Evolutionary conservation across 2,888 invertebrate genomes (phyloP).

Genomic region (Cheilosia variabilis): DNA sequence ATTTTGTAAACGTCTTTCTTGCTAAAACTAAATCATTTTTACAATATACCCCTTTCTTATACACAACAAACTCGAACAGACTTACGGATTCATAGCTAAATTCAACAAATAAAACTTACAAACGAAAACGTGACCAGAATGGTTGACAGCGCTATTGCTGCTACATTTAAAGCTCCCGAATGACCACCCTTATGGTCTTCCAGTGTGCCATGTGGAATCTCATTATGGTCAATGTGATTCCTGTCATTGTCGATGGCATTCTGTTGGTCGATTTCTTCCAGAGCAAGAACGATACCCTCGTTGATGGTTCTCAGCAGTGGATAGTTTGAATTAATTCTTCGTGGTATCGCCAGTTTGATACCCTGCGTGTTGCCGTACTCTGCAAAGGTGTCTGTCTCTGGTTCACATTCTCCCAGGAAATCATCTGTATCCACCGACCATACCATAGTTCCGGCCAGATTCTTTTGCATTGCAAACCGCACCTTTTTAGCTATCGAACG

Average conservation of each 20-base stretch:
- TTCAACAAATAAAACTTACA: constrained; percentile 69
- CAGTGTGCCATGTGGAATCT: constrained; percentile 81
- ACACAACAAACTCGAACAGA: constrained; percentile 59
- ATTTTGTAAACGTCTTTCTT: constrained; percentile 48
- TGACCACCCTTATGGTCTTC: constrained; percentile 78
- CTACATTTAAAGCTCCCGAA: constrained; percentile 69
- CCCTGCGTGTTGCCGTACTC: constrained; percentile 82
- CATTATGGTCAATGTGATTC: constrained; percentile 82
- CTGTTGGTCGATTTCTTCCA: constrained; percentile 85
- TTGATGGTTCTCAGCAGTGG: constrained; percentile 90
- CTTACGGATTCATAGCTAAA: constrained; percentile 54
- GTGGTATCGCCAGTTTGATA: constrained; percentile 78
- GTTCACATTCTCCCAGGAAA: constrained; percentile 88
- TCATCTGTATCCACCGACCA: constrained; percentile 97
- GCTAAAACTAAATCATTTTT: constrained; percentile 68
- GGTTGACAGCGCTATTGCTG: constrained; percentile 52
- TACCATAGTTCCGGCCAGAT: constrained; percentile 92
- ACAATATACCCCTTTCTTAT: constrained; percentile 38
- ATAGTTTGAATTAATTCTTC: constrained; percentile 85
- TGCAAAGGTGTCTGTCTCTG: constrained; percentile 84
- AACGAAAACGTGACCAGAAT: constrained; percentile 73
- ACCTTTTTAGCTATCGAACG: constrained; percentile 91
- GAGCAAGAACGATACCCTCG: constrained; percentile 86
- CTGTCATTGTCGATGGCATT: constrained; percentile 50
- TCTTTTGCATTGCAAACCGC: constrained; percentile 86